A percentile compares a stretch with the other conserved stretches of the same genome.
Evolutionary conservation across 2,113 vertebrate species (phyloP).

Genomic region (Megalops atlanticus): DNA sequence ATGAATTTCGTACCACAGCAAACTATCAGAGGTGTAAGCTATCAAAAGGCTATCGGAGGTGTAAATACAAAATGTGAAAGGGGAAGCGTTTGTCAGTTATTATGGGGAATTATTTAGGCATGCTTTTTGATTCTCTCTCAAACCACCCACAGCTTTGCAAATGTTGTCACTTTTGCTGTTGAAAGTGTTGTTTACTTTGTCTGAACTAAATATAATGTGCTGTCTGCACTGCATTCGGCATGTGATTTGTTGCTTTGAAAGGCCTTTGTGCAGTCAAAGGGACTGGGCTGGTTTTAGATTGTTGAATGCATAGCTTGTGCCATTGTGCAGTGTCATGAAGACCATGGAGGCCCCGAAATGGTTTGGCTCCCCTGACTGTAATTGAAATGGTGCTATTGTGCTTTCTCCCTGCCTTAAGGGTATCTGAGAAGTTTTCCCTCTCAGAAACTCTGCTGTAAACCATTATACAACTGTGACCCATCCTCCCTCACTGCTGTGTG

Average conservation of each 20-base stretch:
- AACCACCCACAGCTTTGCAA: not conserved
- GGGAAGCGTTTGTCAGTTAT: no score
- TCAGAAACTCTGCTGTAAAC: not conserved
- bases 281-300: not conserved
- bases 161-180: not conserved
- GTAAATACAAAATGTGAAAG: no score
- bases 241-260: conserved; percentile 1
- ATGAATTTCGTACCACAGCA: no score
- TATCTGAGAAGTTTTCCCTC: not conserved
- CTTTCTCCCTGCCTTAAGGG: not conserved
- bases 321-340: conserved; percentile 1
- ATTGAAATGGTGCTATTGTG: not conserved
- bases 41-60: no score
- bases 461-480: not conserved
- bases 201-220: not conserved
- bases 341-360: not conserved
- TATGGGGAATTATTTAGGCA: not conserved
- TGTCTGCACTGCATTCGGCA: not conserved
- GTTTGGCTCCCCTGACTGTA: not conserved
- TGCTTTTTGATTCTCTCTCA: not conserved
- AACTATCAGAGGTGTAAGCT: no score
- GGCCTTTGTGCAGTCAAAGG: not conserved
- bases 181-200: not conserved
- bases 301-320: not conserved
- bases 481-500: not conserved